Evolutionary conservation across 1,140 invertebrate genomes (phyloP).

Genomic region (Drosophila takahashii): DNA sequence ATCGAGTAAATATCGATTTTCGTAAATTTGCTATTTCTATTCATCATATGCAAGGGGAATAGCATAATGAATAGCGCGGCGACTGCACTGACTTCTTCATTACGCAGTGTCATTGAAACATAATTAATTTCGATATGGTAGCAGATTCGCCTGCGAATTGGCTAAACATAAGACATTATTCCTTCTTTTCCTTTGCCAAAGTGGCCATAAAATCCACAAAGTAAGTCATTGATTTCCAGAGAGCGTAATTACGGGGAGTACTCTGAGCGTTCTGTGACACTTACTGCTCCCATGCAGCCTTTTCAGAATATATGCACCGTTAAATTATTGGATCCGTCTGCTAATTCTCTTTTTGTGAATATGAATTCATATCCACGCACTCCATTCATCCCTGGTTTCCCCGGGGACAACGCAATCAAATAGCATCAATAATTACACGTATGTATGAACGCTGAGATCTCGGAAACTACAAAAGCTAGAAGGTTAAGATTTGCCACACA

Average conservation of each 20-base stretch:
- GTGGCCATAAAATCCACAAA: constrained; percentile 35
- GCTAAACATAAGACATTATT: not conserved
- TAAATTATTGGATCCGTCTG: not conserved
- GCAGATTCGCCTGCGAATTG: constrained; percentile 11
- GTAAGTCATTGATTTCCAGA: constrained; percentile 13
- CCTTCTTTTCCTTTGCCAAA: not conserved
- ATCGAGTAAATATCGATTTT: constrained; percentile 28
- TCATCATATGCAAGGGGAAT: constrained; percentile 58
- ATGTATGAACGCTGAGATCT: too few relatives aligned
- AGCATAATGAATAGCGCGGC: not conserved
- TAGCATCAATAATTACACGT: constrained; percentile 2
- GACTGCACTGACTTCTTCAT: constrained; percentile 9
- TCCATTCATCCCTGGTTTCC: not conserved
- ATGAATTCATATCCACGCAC: not conserved
- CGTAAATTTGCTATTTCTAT: constrained; percentile 57
- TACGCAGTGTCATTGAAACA: constrained; percentile 31
- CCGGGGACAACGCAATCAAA: not conserved
- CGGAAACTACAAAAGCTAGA: too few relatives aligned
- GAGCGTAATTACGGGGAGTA: constrained; percentile 10
- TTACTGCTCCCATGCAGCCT: not conserved
- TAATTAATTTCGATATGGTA: constrained; percentile 39
- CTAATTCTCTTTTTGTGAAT: constrained; percentile 5
- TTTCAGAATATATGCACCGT: not conserved
- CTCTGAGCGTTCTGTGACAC: not conserved
- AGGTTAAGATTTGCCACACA: too few relatives aligned